Evolutionary conservation across 23 tunicate genomes (phyloP).

Genomic region (Phallusia fumigata): DNA sequence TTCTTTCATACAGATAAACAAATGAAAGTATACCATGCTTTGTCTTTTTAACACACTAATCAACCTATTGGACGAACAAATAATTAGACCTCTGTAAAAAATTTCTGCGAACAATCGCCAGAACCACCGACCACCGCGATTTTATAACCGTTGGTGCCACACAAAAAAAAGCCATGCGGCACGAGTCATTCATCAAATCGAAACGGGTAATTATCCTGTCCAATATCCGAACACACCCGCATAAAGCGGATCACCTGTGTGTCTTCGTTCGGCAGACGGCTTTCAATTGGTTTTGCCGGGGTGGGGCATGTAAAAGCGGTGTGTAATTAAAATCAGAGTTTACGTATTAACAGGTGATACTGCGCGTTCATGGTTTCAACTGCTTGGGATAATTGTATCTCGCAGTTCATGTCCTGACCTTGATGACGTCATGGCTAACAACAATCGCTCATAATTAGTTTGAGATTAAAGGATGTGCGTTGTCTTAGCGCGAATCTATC

Average conservation of each 20-base stretch:
- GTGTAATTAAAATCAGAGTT: background rate
- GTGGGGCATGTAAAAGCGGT: background rate
- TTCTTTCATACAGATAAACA: too few species aligned
- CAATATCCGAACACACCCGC: conserved; percentile 3
- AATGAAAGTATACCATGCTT: too few species aligned
- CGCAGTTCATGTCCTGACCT: background rate
- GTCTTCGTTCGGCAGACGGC: background rate
- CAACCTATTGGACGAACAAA: too few species aligned
- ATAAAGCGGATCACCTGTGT: background rate
- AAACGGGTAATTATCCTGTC: background rate
- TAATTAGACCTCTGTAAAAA: too few species aligned
- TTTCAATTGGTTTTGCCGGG: background rate
- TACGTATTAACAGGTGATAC: background rate
- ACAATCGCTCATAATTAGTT: too few species aligned
- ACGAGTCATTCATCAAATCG: background rate
- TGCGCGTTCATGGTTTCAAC: background rate
- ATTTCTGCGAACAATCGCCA: background rate
- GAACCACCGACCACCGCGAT: background rate
- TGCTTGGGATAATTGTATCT: background rate
- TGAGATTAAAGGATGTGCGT: background rate
- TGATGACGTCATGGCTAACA: background rate
- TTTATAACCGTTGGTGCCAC: background rate
- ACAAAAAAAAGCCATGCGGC: background rate
- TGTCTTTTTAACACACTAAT: too few species aligned
- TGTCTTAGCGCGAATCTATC: background rate